These are phyloP conservation scores for Xiphydria camelus DNA, from an alignment of 2,888 invertebrate genomes.

Conservation along the genomic window DNA sequence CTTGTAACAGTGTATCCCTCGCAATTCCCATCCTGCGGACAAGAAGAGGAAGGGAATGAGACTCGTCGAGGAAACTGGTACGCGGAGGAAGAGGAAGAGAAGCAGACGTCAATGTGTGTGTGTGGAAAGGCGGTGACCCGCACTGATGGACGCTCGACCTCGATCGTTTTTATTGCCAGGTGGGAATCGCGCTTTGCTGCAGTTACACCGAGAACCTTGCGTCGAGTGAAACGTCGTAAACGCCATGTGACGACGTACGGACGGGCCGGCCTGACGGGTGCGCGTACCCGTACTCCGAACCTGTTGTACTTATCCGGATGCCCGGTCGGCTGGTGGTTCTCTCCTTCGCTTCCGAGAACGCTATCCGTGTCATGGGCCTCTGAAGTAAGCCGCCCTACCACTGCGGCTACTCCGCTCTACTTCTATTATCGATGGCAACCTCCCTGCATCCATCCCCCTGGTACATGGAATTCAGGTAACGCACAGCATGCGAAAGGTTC, in stretches of 20 bases:
- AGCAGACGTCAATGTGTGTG: conserved; percentile 12
- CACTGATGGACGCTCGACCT: conserved; percentile 44
- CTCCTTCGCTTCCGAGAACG: conserved; percentile 30
- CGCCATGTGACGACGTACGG: not conserved
- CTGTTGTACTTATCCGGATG: not conserved
- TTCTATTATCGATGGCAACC: no score
- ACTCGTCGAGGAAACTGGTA: not conserved
- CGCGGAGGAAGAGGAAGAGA: conserved; percentile 1
- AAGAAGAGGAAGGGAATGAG: conserved; percentile 36
- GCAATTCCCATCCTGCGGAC: conserved; percentile 88
- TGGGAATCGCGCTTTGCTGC: not conserved
- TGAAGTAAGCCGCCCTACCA: not conserved
- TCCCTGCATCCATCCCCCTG: no score
- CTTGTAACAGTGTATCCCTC: conserved; percentile 91
- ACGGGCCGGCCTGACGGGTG: not conserved
- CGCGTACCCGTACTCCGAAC: no score
- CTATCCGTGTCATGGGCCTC: conserved; percentile 39
- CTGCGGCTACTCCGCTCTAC: not conserved
- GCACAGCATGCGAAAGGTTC: no score
- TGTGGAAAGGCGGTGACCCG: conserved; percentile 29
- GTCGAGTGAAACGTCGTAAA: not conserved
- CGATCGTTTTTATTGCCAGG: conserved; percentile 51
- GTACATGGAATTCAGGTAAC: no score
- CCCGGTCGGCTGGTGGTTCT: not conserved
- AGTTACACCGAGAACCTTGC: not conserved